Base-by-base conservation (phyloP, 2,888 invertebrate genomes). In the Acleris cristana region DNA sequence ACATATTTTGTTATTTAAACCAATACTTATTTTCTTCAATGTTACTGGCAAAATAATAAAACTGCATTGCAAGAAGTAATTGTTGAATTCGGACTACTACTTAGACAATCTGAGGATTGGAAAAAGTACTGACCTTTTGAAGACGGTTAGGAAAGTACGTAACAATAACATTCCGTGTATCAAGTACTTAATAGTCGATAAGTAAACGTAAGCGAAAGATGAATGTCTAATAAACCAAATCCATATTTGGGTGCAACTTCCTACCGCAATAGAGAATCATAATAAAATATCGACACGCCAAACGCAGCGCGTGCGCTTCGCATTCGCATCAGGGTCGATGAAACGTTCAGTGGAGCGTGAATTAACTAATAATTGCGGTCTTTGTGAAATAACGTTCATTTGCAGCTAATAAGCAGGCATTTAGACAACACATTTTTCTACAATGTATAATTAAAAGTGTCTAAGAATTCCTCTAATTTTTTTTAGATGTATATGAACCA, bases 261-360 rank as follows among this genome's bases (percentile, higher is more conserved):
- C 71, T 69, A 54, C 64, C 69, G 65, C 71, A 69, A 65, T 75
- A 72, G 72, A 69, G 69, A 77, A 40, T n/a, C 48, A 48, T 18
- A 48, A 48, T n/a, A 79, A 70, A 76, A 77, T 79, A 78, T 74
- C 74, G 71, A 76, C 78, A 74, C 71, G 77, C 86, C 82, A 81
- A 80, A 87, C 76, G 85, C 40, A 14, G 40, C 40, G 86, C 72
- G 79, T 74, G 75, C 76, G 77, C 79, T 81, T 79, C 77, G 76
- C 73, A 76, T 79, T 40, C 48, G 48, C 80, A 40, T 40, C 40
- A 82, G 79, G 82, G 85, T 81, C 83, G 81, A 83, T 76, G 80
- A 80, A 85, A 84, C 78, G 78, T 69, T 71, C 80, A 78, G 77
- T 79, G 77, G 75, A 79, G 79, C 83, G 78, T 82, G 59, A 55